These are phyloP conservation scores for Palythoa caribaeorum DNA, from an alignment of 92 coral and sea anemone genomes.

Conservation along the genomic window DNA sequence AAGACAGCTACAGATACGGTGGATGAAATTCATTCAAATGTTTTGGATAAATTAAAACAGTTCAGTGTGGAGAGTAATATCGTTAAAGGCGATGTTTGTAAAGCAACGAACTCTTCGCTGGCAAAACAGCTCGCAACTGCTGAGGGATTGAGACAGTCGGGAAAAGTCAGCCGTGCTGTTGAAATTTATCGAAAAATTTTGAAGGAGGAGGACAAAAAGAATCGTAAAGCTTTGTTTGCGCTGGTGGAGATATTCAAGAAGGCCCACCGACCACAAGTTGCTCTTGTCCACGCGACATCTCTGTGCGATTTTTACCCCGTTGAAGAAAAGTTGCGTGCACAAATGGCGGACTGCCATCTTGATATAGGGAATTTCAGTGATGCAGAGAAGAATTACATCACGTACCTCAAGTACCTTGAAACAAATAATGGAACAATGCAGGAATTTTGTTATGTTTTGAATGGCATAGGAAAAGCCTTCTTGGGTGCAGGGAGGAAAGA, in stretches of 20 bases:
- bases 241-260: constrained; percentile 57
- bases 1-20: not conserved
- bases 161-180: constrained; percentile 52
- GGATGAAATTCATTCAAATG: constrained; percentile 8
- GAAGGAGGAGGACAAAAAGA: constrained; percentile 31
- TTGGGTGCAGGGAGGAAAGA: constrained; percentile 46
- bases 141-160: constrained; percentile 25
- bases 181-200: constrained; percentile 44
- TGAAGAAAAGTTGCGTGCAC: constrained; percentile 33
- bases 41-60: not conserved
- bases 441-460: constrained; percentile 41
- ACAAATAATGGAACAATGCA: not conserved
- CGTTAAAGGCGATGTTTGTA: not conserved
- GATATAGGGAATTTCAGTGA: constrained; percentile 33
- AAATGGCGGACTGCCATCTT: constrained; percentile 54
- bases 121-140: constrained; percentile 7
- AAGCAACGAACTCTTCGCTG: not conserved
- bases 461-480: constrained; percentile 46
- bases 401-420: constrained; percentile 22
- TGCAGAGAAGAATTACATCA: constrained; percentile 23
- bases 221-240: constrained; percentile 47
- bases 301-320: constrained; percentile 38
- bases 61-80: not conserved
- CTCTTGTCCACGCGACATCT: constrained; percentile 43
- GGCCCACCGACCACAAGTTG: constrained; percentile 53